These are phyloP conservation scores for Amazona vittata DNA, from an alignment of 2,113 vertebrate genomes.

Conservation along the genomic window DNA sequence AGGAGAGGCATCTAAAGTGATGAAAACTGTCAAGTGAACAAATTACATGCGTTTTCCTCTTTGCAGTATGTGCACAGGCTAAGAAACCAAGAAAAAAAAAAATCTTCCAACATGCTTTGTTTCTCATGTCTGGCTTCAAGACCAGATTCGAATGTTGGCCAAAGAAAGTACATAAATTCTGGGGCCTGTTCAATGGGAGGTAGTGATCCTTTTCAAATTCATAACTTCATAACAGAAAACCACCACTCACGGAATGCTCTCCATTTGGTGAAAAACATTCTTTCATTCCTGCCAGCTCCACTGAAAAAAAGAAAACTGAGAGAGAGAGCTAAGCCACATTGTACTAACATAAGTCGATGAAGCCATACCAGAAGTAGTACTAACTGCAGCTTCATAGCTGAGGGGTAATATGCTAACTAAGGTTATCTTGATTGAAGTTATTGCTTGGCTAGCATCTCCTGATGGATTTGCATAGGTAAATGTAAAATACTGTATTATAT, in stretches of 20 bases:
- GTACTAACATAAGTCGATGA: background rate
- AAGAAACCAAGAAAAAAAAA: conserved; percentile 17
- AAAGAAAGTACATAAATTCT: conserved; percentile 65
- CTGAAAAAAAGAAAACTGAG: background rate
- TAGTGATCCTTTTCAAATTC: conserved; percentile 40
- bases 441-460: background rate
- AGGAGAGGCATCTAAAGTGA: conserved; percentile 11
- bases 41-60: background rate
- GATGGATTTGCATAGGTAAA: conserved; percentile 13
- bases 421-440: background rate
- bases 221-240: conserved; percentile 21
- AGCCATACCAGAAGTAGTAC: background rate
- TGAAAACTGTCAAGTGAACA: conserved; percentile 24
- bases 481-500: conserved; percentile 15
- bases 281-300: conserved; percentile 19
- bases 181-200: conserved; percentile 30
- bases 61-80: background rate
- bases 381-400: background rate
- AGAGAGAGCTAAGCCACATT: background rate
- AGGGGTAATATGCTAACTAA: background rate
- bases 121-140: conserved; percentile 33
- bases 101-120: conserved; percentile 11
- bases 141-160: conserved; percentile 6
- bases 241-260: conserved; percentile 10
- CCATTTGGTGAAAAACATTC: conserved; percentile 16